Evolutionary conservation across 2,888 invertebrate genomes (phyloP).

Genomic region (Scaptomyza cyrtandrae): DNA sequence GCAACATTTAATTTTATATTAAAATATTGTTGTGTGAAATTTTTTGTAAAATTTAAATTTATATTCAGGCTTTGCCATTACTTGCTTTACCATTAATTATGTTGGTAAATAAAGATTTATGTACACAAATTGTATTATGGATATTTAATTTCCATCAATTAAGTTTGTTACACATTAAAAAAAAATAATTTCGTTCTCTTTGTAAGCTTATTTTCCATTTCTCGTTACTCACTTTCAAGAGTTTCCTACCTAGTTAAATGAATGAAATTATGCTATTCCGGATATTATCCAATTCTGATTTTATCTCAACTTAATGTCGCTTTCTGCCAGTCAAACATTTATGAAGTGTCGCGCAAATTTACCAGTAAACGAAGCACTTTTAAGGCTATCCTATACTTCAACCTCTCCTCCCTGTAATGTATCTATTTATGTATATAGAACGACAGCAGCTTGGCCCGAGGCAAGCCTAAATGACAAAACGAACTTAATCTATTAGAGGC

Average conservation of each 20-base stretch:
- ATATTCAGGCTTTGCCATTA: too few relatives aligned
- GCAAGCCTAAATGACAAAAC: slow-evolving; percentile 67
- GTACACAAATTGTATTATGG: not conserved
- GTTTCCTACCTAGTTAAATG: not conserved
- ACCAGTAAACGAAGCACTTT: slow-evolving; percentile 1
- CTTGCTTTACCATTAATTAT: too few relatives aligned
- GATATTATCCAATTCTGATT: slow-evolving; percentile 58
- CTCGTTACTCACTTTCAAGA: not conserved
- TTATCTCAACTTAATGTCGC: slow-evolving; percentile 34
- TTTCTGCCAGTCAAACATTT: slow-evolving; percentile 20
- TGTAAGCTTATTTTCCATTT: too few relatives aligned
- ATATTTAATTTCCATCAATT: not conserved
- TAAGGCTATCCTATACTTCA: not conserved
- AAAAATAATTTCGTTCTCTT: too few relatives aligned
- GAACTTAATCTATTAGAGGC: slow-evolving; percentile 73
- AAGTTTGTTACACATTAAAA: not conserved
- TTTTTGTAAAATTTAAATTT: too few relatives aligned
- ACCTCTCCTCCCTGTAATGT: not conserved
- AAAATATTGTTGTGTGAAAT: too few relatives aligned
- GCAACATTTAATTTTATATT: not conserved
- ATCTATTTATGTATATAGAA: not conserved
- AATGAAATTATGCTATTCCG: slow-evolving; percentile 49
- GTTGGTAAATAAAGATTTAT: not conserved
- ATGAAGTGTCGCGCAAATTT: slow-evolving; percentile 32
- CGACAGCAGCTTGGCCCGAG: slow-evolving; percentile 26